A percentile compares a stretch with the other conserved stretches of the same genome.
Conservation (phyloP, 2,888 invertebrate genomes). For the Drosophila koepferae region DNA sequence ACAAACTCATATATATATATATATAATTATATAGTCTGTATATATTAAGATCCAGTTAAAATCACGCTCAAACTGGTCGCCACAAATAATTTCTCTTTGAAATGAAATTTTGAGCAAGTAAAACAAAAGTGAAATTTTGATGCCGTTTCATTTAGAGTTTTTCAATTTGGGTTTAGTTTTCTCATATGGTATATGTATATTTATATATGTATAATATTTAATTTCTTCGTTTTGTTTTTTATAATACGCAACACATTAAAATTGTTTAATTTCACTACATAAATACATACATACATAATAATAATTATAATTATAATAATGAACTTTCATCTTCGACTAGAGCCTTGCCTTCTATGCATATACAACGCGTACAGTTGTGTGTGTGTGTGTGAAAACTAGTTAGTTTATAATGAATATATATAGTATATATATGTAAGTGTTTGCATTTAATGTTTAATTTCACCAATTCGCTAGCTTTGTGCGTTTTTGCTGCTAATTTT, state of each 20-base stretch:
- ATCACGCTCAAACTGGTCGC: slow-evolving; percentile 6
- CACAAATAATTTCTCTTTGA: slow-evolving; percentile 4
- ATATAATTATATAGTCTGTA: not conserved
- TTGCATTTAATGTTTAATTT: slow-evolving; percentile 64
- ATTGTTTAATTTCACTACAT: slow-evolving; percentile 71
- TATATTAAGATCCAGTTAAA: not conserved
- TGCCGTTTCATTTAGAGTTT: slow-evolving; percentile 25
- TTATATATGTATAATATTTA: slow-evolving; percentile 37
- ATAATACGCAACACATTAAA: slow-evolving; percentile 76
- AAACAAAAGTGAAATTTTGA: slow-evolving; percentile 12
- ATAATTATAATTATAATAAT: slow-evolving; percentile 64
- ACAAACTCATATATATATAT: not conserved
- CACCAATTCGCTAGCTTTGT: slow-evolving; percentile 80
- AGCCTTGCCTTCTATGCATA: slow-evolving; percentile 23
- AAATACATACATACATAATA: slow-evolving; percentile 76
- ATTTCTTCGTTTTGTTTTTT: slow-evolving; percentile 30
- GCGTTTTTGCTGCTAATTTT: slow-evolving; percentile 51
- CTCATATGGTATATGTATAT: slow-evolving; percentile 38
- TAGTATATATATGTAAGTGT: slow-evolving; percentile 17
- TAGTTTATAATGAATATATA: slow-evolving; percentile 37
- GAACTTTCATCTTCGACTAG: slow-evolving; percentile 32
- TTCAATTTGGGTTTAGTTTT: not conserved
- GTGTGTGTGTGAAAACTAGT: slow-evolving; percentile 27
- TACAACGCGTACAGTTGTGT: slow-evolving; percentile 41
- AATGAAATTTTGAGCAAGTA: slow-evolving; percentile 10